Evolutionary conservation across 2,888 invertebrate species (phyloP), one percentile per base, ranked within the genome.

Genomic region (Adineta ricciae): DNA sequence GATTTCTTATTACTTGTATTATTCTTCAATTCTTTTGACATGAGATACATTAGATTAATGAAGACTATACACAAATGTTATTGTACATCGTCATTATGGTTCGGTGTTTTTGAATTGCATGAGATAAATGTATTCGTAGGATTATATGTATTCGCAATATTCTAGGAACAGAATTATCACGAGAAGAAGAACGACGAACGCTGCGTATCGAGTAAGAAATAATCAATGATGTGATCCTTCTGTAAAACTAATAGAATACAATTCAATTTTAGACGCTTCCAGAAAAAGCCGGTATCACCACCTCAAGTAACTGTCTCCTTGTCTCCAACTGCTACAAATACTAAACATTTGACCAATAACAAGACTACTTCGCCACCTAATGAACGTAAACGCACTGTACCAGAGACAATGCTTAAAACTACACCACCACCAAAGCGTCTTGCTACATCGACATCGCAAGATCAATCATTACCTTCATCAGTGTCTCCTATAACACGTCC

Each of bases 31-130:
- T 64, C 32, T 64, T 64, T 32, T 64, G 64, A 64, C 32, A 64
- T 64, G 64, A 64, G 64, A 64, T 64, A 19, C 14, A 64, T 64
- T 64, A 64, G 64, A 64, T 64, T 36, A 64, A 64, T 64, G 64
- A 64, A 27, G 64, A 36, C 19, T 64, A 64, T 64, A 64, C 21
- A 50, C 21, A 52, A 21, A 52, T 64, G 9, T 64, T 64, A 36
- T 19, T 27, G 64, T 64, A 1, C 11, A 64, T 64, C 64, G 64
- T 64, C 64, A 64, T 64, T 4, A 19, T 16, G 4, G 11, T 64
- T 32, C 64, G 64, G 24, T 64, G 19, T 64, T 64, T 64, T 64
- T 19, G 27, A 64, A 32, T 11, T 36, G 64, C 32, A 64, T 19
- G 64, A 64, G 64, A 32, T 64, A 5, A 64, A 64, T 64, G 64